A percentile compares a stretch with the other conserved stretches of the same genome.
phyloP scores from a whole-genome alignment of 2,113 vertebrate species.

The Australoheros scitulus region DNA sequence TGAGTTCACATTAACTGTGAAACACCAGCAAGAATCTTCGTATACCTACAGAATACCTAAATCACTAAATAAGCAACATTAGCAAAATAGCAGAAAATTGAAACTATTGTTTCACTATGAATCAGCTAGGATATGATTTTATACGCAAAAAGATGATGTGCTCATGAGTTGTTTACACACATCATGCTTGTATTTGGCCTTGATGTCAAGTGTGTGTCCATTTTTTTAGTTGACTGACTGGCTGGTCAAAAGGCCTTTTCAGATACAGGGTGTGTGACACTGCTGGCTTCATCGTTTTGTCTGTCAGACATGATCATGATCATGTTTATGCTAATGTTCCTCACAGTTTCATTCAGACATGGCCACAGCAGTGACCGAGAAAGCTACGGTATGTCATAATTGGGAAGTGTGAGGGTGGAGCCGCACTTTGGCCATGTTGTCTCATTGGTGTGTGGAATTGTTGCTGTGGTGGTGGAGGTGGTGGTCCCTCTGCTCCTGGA shows the following conservation, averaged over 20 bases:
- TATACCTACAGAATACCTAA: too few relatives aligned
- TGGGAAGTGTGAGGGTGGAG: neutral
- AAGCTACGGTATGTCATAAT: neutral
- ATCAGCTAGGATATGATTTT: neutral
- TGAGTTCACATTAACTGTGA: too few relatives aligned
- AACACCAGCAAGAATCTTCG: too few relatives aligned
- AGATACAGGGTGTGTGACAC: neutral
- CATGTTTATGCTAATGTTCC: neutral
- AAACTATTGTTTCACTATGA: too few relatives aligned
- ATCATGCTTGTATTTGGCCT: neutral
- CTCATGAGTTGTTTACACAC: neutral
- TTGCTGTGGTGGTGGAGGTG: neutral
- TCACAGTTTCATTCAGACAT: neutral
- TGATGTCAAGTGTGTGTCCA: too few relatives aligned
- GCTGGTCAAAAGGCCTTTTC: neutral
- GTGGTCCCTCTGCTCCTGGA: neutral
- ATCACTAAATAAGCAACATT: too few relatives aligned
- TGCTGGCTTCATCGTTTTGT: neutral
- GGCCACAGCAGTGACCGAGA: neutral
- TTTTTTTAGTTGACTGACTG: too few relatives aligned
- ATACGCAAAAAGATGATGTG: neutral
- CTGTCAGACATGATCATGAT: neutral
- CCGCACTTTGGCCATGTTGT: neutral
- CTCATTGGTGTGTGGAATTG: neutral
- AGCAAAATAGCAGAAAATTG: too few relatives aligned